Evolutionary conservation across 2,797 vertebrate species (phyloP), one percentile per base, ranked within the genome.

Genomic region (Manis pentadactyla): DNA sequence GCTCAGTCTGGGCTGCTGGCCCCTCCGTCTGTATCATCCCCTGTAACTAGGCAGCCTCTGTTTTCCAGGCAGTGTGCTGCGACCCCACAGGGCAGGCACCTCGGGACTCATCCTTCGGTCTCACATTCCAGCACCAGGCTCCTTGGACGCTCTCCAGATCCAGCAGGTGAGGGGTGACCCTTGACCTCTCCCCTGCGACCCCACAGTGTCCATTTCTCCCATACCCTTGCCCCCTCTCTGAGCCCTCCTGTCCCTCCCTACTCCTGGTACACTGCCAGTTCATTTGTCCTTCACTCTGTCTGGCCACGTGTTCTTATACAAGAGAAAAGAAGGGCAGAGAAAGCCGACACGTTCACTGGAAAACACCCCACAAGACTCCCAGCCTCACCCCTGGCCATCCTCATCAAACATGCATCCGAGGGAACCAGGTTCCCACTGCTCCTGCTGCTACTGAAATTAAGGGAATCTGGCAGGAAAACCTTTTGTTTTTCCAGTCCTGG

Each of bases 401-500:
- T 97, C 97, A 90, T 97, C 98, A 97, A 97, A 97, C 5, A 95
- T 94, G 97, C 98, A 97, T 97, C 97, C 59, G 92, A 98, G 97
- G 98, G 97, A 97, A 98, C 97, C 98, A 98, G 98, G 98, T 98
- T 98, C 98, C 98, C 96, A 97, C 98, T 97, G 95, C 98, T 53
- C 29, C 93, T 51, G 46, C 88, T 69, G 94, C 86, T 93, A 86
- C 96, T 96, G 98, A 98, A 98, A 98, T 98, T 97, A 98, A 98
- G 98, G 98, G 98, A 98, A 98, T 98, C 98, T 98, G 98, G 98
- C 98, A 99, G 97, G 98, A 98, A 98, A 98, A 98, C 86, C 98
- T 98, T 97, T 88, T 98, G 98, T 98, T 98, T 98, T 98, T 98
- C 98, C 98, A 98, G 98, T 97, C 98, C 98, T 86, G 91, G 95